These are phyloP conservation scores for Pseudochirops cupreus DNA, from an alignment of 2,797 vertebrate genomes.

Conservation along the genomic window DNA sequence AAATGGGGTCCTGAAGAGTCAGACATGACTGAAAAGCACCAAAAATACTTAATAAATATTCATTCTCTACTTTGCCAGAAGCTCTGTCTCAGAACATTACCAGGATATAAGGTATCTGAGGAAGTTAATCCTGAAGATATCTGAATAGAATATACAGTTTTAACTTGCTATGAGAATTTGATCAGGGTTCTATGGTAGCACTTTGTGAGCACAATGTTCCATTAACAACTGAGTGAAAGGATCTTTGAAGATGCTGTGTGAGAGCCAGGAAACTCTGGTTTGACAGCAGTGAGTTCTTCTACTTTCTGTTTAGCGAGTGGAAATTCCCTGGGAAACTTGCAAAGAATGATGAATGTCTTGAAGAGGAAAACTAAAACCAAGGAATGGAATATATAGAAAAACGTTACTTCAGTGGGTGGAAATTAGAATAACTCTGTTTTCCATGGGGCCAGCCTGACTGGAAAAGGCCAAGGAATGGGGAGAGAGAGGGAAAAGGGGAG, in stretches of 20 bases:
- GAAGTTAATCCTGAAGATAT: neutral
- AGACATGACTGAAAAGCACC: neutral
- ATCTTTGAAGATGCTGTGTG: neutral
- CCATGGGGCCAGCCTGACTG: neutral
- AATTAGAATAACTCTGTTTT: neutral
- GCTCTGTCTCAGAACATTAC: neutral
- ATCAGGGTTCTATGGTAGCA: neutral
- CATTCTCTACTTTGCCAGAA: neutral
- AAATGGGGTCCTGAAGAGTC: neutral
- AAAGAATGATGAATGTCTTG: neutral
- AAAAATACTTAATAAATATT: neutral
- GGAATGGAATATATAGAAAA: neutral
- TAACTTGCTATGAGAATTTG: neutral
- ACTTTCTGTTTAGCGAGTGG: conserved; percentile 61
- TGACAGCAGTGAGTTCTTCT: conserved; percentile 25
- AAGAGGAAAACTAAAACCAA: conserved; percentile 59
- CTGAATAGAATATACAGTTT: neutral
- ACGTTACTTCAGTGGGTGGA: neutral
- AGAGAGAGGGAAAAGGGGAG: neutral
- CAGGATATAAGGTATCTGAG: neutral
- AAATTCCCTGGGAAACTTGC: conserved; percentile 73
- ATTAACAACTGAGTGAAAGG: neutral
- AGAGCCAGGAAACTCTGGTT: conserved; percentile 43
- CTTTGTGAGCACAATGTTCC: neutral
- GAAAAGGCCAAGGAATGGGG: neutral